These are phyloP conservation scores for Pseudomyrmex dendroicus DNA, from an alignment of 1,140 invertebrate genomes.

Conservation along the genomic window DNA sequence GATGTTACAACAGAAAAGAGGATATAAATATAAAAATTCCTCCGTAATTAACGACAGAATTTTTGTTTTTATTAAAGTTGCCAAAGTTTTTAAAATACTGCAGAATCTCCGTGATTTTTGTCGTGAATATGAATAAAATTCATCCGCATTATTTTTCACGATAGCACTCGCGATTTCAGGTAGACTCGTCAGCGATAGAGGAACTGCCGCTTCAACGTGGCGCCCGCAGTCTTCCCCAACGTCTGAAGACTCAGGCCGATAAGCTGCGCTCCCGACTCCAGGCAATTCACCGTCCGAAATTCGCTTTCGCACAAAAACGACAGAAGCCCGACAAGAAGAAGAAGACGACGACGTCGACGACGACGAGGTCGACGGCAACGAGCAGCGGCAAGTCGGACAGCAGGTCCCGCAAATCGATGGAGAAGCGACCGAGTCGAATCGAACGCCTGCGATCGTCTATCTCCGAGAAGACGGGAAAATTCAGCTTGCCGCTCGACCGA, in stretches of 20 bases:
- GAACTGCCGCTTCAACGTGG: slow-evolving; percentile 87
- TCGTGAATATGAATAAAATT: too few species aligned
- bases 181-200: slow-evolving; percentile 88
- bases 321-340: slow-evolving; percentile 72
- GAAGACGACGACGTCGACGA: slow-evolving; percentile 41
- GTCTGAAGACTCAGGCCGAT: slow-evolving; percentile 81
- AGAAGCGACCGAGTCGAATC: slow-evolving; percentile 77
- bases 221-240: slow-evolving; percentile 78
- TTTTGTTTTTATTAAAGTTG: too few species aligned
- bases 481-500: slow-evolving; percentile 85
- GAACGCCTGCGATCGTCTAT: slow-evolving; percentile 82
- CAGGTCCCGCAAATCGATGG: slow-evolving; percentile 52
- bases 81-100: too few species aligned
- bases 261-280: slow-evolving; percentile 81
- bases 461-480: slow-evolving; percentile 85
- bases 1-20: not conserved
- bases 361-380: slow-evolving; percentile 37
- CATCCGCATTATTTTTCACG: slow-evolving; percentile 1
- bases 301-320: slow-evolving; percentile 73
- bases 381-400: slow-evolving; percentile 67
- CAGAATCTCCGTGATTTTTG: not conserved
- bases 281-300: slow-evolving; percentile 80
- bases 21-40: not conserved
- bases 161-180: slow-evolving; percentile 72
- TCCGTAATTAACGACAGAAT: too few species aligned